Percentiles rank a stretch among this genome's conserved stretches.
These are phyloP conservation scores for Axis porcinus DNA, from an alignment of 2,113 vertebrate species.

Conservation along the genomic window DNA sequence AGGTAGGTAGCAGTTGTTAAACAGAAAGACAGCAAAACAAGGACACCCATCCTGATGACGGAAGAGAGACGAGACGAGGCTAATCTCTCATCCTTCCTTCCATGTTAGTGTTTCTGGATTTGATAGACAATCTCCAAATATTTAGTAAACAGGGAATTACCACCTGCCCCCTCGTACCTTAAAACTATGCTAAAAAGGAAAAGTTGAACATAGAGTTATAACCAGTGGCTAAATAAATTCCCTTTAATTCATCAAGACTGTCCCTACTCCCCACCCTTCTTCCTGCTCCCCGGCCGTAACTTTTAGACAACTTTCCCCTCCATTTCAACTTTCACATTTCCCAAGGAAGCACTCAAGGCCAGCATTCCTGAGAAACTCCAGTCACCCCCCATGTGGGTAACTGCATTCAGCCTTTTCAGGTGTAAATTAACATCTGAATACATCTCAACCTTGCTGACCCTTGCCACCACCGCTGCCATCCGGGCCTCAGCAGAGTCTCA, in stretches of 20 bases:
- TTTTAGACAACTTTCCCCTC: background rate
- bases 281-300: background rate
- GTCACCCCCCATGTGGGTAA: conserved; percentile 42
- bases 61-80: background rate
- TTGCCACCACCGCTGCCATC: background rate
- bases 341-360: conserved; percentile 29
- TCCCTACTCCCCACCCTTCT: background rate
- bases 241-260: background rate
- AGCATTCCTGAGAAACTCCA: conserved; percentile 46
- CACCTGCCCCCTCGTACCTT: background rate
- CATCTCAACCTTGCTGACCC: conserved; percentile 58
- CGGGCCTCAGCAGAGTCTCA: background rate
- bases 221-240: background rate
- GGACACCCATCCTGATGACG: conserved; percentile 28
- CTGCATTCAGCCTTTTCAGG: conserved; percentile 68
- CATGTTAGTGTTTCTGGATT: background rate
- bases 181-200: background rate
- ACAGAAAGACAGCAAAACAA: conserved; percentile 65
- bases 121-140: background rate
- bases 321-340: conserved; percentile 46
- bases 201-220: conserved; percentile 48
- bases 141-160: conserved; percentile 24
- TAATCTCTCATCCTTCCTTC: conserved; percentile 10
- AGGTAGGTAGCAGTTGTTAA: conserved; percentile 71
- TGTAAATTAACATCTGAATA: conserved; percentile 76